Base-by-base conservation (phyloP, 2,113 vertebrate genomes). In the Pygoscelis adeliae region DNA sequence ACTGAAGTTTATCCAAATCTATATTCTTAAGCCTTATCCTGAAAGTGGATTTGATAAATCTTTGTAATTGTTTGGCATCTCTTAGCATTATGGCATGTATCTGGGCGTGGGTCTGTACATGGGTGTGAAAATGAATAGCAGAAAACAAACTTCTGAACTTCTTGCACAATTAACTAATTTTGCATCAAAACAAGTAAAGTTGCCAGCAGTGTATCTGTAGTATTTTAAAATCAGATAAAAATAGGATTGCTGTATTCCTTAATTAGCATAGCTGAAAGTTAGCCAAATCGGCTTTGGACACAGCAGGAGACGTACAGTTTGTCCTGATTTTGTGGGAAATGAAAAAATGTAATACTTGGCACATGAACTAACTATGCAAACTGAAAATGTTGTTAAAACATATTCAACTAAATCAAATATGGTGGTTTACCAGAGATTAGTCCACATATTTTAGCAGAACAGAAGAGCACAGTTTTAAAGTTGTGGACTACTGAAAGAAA, bases 221-320 rank as follows among this genome's bases (percentile, higher is more conserved):
- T 90, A 89, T 92, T 96, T 98, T 97, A 90, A 93, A 98, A 98
- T 96, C 93, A 95, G 97, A 97, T 97, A 97, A 98, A 98, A 98
- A 98, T 97, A 98, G 89, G 83, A 61, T 88, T 96, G 90, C 90
- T 98, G 91, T 97, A 91, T 98, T 97, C 95, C 96, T 97, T 97
- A 98, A 98, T 97, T 98, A 98, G 95, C 97, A 97, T 95, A 98
- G 94, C 96, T 98, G 97, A 98, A 95, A 97, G 89, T 92, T 97
- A 95, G 97, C 97, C 98, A 98, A 87, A 97, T 97, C 81, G 9
- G 92, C 97, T 92, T 97, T 14, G 77, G 97, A 98, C 95, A 94
- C 97, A 97, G 98, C 94, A 91, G 95, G 97, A 96, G 91, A 95
- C 3, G 88, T 97, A 97, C 98, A 98, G 94, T 97, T 97, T 97